phyloP scores from a whole-genome alignment of 2,113 vertebrate species.

The Tragulus kanchil region DNA sequence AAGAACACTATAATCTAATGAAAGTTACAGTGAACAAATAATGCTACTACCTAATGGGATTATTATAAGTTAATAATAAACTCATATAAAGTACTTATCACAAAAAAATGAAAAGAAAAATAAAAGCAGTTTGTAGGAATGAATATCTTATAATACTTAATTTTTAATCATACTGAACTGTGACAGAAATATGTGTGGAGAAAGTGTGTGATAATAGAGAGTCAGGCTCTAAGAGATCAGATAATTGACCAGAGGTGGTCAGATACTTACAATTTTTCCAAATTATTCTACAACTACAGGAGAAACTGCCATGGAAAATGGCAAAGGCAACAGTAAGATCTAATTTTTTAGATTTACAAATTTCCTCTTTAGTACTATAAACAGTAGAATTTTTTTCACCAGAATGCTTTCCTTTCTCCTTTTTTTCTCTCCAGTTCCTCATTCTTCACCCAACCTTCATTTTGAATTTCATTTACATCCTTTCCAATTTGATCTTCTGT shows the following conservation, averaged over 20 bases:
- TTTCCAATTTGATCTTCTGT: background rate
- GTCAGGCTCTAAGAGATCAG: background rate
- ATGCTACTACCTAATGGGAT: background rate
- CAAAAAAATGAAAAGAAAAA: background rate
- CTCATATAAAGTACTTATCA: background rate
- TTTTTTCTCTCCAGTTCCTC: background rate
- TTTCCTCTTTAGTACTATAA: background rate
- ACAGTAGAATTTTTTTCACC: background rate
- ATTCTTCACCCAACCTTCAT: background rate
- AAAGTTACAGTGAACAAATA: background rate
- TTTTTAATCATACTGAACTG: background rate
- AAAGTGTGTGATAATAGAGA: accelerated
- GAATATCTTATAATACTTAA: background rate
- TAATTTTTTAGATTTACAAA: background rate
- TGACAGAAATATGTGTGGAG: background rate
- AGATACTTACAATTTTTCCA: background rate
- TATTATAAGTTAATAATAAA: background rate
- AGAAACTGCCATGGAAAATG: background rate
- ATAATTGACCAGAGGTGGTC: background rate
- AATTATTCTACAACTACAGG: background rate
- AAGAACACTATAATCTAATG: background rate
- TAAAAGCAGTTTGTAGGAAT: background rate
- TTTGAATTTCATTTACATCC: background rate
- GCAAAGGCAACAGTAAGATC: background rate
- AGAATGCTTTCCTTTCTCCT: background rate